phyloP scores from a whole-genome alignment of 2,797 vertebrate genomes.

The Hippocampus kuda region DNA sequence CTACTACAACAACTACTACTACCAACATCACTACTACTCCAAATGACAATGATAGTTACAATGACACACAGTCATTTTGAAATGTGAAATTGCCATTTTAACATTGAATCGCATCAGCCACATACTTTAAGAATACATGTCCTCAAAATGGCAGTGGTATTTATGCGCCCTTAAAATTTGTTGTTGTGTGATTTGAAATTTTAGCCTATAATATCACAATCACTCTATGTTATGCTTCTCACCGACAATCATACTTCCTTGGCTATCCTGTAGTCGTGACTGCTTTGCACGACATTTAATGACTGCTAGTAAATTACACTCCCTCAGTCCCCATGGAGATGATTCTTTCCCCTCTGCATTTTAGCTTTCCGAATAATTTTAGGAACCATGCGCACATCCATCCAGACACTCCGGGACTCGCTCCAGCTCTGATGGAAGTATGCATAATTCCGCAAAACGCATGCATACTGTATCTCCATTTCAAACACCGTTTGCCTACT shows the following conservation, averaged over 20 bases:
- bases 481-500: neutral
- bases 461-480: neutral
- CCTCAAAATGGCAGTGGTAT: neutral
- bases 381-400: neutral
- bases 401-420: neutral
- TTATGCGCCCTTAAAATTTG: neutral
- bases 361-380: neutral
- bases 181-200: neutral
- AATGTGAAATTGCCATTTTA: no score
- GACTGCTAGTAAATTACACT: neutral
- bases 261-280: neutral
- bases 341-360: constrained; percentile 1
- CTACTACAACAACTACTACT: neutral
- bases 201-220: neutral
- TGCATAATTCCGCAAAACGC: neutral
- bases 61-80: neutral
- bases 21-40: no score
- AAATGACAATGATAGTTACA: neutral
- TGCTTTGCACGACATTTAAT: neutral
- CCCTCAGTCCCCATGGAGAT: neutral
- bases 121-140: no score
- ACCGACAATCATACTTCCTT: neutral
- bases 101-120: no score
- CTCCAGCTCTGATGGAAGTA: constrained; percentile 2
- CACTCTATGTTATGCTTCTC: neutral